These are phyloP conservation scores for Delphinapterus leucas DNA, from an alignment of 2,113 vertebrate species.

Conservation along the genomic window DNA sequence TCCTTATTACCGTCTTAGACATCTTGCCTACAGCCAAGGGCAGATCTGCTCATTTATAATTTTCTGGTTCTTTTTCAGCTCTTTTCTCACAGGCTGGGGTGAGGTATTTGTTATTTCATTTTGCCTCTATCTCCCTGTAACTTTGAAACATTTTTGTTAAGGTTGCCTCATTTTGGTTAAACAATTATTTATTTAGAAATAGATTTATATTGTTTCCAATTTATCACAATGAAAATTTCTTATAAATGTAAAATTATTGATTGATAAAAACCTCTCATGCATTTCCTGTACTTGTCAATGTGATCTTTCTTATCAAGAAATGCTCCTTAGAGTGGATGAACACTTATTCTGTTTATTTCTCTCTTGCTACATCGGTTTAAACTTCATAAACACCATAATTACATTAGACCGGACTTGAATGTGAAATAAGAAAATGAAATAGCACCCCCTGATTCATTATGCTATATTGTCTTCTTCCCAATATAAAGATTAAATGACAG, in stretches of 20 bases:
- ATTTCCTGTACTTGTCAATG: neutral
- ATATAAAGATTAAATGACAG: slow-evolving; percentile 44
- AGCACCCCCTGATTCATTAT: slow-evolving; percentile 55
- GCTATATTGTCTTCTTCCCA: slow-evolving; percentile 61
- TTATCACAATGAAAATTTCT: neutral
- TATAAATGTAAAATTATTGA: neutral
- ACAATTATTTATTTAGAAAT: neutral
- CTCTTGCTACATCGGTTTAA: slow-evolving; percentile 54
- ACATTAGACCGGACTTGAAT: slow-evolving; percentile 56
- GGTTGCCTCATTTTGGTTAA: neutral
- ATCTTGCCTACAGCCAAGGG: slow-evolving; percentile 63
- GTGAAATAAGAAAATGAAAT: slow-evolving; percentile 67
- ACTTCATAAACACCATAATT: slow-evolving; percentile 72
- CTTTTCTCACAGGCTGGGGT: neutral
- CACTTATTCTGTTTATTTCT: slow-evolving; percentile 36
- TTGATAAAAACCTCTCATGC: neutral
- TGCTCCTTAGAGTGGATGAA: neutral
- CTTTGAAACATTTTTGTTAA: neutral
- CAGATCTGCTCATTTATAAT: slow-evolving; percentile 72
- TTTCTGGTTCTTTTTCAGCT: slow-evolving; percentile 64
- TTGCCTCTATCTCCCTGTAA: slow-evolving; percentile 27
- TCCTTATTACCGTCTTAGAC: slow-evolving; percentile 49
- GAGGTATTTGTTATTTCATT: slow-evolving; percentile 16
- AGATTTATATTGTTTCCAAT: neutral
- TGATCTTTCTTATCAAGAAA: neutral